phyloP scores from a whole-genome alignment of 2,888 invertebrate genomes.

The Carpatolechia fugitivella region DNA sequence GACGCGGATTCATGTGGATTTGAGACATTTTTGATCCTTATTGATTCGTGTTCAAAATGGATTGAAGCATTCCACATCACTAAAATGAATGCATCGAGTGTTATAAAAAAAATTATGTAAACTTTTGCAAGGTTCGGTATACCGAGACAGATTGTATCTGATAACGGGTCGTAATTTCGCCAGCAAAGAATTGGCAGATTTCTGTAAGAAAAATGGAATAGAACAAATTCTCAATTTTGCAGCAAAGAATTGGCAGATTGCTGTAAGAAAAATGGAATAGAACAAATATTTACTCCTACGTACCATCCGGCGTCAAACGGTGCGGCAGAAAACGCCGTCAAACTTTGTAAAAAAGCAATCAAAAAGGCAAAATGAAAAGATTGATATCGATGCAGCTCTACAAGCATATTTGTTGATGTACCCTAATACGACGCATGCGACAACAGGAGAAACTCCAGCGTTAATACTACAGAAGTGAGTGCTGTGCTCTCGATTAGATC shows the following conservation, averaged over 20 bases:
- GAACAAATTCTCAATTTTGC: too few relatives aligned
- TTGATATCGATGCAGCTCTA: too few relatives aligned
- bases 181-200: neutral
- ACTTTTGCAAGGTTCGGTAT: slow-evolving; percentile 4
- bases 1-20: neutral
- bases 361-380: too few relatives aligned
- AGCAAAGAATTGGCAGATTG: too few relatives aligned
- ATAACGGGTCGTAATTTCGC: slow-evolving; percentile 1
- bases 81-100: neutral
- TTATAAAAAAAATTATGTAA: neutral
- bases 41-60: neutral
- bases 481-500: too few relatives aligned
- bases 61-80: neutral
- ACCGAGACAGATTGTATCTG: slow-evolving; percentile 1
- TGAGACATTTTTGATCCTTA: neutral
- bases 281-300: neutral
- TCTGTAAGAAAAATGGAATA: too few relatives aligned
- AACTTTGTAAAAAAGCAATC: too few relatives aligned
- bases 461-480: too few relatives aligned
- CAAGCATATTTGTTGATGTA: too few relatives aligned
- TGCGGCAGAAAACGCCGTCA: too few relatives aligned
- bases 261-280: neutral
- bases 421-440: too few relatives aligned
- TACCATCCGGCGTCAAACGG: neutral
- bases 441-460: too few relatives aligned